These are phyloP conservation scores for Hyla sarda DNA, from an alignment of 2,113 vertebrate genomes.

Conservation along the genomic window DNA sequence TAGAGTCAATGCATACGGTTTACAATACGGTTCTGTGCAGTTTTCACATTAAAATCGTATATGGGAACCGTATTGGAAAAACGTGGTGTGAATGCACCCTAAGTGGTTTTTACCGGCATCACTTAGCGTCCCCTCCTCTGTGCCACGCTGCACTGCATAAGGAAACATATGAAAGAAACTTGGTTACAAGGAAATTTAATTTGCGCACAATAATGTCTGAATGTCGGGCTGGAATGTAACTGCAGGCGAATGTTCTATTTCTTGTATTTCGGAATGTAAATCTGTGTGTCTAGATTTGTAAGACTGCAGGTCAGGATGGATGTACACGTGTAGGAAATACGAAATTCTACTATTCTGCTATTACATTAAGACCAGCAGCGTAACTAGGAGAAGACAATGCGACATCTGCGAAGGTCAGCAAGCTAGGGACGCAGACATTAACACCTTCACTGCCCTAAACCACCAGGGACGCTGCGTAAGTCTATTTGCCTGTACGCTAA, in stretches of 20 bases:
- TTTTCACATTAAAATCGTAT: too few species aligned
- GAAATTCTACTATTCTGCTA: neutral
- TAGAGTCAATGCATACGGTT: too few species aligned
- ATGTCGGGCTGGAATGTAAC: neutral
- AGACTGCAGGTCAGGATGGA: neutral
- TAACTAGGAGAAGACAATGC: neutral
- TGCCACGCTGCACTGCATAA: neutral
- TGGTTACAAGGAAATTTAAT: neutral
- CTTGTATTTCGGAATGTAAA: conserved; percentile 5
- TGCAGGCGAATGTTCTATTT: neutral
- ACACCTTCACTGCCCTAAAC: too few species aligned
- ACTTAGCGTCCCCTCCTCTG: neutral
- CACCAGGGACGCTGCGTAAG: too few species aligned
- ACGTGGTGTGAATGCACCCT: too few species aligned
- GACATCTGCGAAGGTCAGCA: neutral
- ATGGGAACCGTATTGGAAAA: too few species aligned
- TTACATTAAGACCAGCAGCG: neutral
- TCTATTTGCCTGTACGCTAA: too few species aligned
- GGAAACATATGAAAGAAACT: neutral
- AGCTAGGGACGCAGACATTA: neutral
- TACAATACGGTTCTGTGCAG: too few species aligned
- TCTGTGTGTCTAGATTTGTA: neutral
- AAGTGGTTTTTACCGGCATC: neutral
- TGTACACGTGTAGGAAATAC: neutral
- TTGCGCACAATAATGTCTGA: neutral